These are phyloP conservation scores for Hyperopisus bebe DNA, from an alignment of 2,113 vertebrate genomes.

Conservation along the genomic window DNA sequence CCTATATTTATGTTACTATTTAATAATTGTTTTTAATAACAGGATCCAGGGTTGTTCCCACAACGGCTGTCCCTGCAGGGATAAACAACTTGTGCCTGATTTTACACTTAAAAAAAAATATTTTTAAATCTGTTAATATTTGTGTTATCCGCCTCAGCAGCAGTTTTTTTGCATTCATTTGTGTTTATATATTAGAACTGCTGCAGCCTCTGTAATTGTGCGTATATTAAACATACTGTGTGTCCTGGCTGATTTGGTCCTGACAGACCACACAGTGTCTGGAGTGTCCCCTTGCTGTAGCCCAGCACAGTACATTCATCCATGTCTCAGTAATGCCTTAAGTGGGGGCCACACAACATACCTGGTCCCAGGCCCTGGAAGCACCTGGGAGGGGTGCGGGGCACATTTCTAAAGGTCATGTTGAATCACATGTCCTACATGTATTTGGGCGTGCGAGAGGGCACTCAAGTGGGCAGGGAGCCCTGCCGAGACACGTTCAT, in stretches of 20 bases:
- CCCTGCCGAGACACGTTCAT: background rate
- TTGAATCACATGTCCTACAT: background rate
- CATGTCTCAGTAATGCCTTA: background rate
- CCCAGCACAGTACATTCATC: background rate
- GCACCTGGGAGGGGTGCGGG: background rate
- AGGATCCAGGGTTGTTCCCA: conserved; percentile 35
- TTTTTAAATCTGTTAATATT: conserved; percentile 36
- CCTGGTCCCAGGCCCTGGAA: background rate
- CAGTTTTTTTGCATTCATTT: background rate
- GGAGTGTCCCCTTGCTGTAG: background rate
- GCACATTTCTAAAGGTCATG: background rate
- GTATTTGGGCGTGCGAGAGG: background rate
- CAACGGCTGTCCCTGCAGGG: conserved; percentile 34
- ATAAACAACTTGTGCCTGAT: conserved; percentile 32
- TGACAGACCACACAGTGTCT: background rate
- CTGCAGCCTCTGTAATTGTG: background rate
- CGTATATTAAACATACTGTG: background rate
- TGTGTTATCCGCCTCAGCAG: conserved; percentile 25
- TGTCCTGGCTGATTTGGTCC: background rate
- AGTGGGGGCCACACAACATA: too few relatives aligned
- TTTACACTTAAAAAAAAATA: conserved; percentile 39
- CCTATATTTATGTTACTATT: conserved; percentile 37
- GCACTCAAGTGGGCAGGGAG: background rate
- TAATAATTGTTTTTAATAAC: conserved; percentile 45
- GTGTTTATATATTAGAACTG: background rate